Conservation (phyloP, 2,888 invertebrate species). For the Tinea trinotella region DNA sequence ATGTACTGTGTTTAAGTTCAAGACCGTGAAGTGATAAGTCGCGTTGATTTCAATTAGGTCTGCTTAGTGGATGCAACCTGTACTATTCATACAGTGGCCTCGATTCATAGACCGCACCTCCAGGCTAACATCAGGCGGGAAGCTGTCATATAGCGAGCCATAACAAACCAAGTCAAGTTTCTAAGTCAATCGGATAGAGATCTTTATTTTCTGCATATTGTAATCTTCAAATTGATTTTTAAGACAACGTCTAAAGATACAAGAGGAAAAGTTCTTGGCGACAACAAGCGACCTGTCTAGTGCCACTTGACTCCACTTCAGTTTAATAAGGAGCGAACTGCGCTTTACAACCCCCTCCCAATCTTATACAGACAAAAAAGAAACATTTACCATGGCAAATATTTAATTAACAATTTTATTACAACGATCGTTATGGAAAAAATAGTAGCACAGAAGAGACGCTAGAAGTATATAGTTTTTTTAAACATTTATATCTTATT, state of each 20-base stretch:
- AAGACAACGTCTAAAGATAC: neutral
- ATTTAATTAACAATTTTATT: neutral
- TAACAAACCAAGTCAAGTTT: too few species aligned
- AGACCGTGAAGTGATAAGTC: too few species aligned
- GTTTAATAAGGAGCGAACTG: slow-evolving; percentile 54
- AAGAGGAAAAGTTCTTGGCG: slow-evolving; percentile 37
- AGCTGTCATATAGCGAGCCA: too few species aligned
- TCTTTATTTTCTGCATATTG: neutral
- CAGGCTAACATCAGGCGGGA: too few species aligned
- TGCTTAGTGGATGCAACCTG: too few species aligned
- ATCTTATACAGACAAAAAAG: slow-evolving; percentile 22
- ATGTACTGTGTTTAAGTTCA: too few species aligned
- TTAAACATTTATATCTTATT: neutral
- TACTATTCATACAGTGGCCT: too few species aligned
- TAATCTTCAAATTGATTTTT: slow-evolving; percentile 18
- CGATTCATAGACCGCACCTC: too few species aligned
- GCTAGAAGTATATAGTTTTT: neutral
- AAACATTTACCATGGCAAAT: neutral
- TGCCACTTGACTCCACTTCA: slow-evolving; percentile 52
- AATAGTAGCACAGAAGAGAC: neutral
- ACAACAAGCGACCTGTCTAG: slow-evolving; percentile 52
- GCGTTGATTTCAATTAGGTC: too few species aligned
- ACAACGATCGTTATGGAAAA: neutral
- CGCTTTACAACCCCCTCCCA: slow-evolving; percentile 30
- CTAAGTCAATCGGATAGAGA: too few species aligned